phyloP scores from a whole-genome alignment of 2,113 vertebrate species.

The Noctilio leporinus region DNA sequence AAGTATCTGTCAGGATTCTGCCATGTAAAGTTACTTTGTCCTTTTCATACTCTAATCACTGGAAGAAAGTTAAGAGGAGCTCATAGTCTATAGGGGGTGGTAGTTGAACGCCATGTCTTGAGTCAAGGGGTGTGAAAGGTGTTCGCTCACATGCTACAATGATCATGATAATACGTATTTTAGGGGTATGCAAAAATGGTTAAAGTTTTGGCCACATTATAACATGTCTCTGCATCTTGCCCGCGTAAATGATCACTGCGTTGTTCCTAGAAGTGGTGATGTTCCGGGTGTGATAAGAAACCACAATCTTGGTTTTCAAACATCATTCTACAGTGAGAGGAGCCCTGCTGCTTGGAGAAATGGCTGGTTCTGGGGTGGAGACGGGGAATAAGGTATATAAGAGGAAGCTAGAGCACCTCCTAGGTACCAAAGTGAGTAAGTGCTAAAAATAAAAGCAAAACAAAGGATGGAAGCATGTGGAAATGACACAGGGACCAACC shows the following conservation, averaged over 20 bases:
- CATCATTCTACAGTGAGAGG: neutral
- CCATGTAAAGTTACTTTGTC: neutral
- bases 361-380: neutral
- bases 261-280: neutral
- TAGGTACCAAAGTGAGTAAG: neutral
- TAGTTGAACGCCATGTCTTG: neutral
- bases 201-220: neutral
- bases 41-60: neutral
- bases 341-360: neutral
- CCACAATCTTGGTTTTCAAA: neutral
- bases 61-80: neutral
- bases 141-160: neutral
- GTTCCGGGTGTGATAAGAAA: neutral
- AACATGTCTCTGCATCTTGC: neutral
- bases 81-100: accelerated
- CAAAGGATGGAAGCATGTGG: neutral
- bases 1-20: neutral
- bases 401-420: neutral
- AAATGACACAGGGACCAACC: neutral
- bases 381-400: neutral
- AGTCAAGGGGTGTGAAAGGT: neutral
- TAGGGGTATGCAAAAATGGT: neutral
- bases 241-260: neutral
- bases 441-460: neutral
- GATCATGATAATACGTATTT: neutral